Conservation (phyloP, 1,140 invertebrate genomes). For the Drosophila arawakana region DNA sequence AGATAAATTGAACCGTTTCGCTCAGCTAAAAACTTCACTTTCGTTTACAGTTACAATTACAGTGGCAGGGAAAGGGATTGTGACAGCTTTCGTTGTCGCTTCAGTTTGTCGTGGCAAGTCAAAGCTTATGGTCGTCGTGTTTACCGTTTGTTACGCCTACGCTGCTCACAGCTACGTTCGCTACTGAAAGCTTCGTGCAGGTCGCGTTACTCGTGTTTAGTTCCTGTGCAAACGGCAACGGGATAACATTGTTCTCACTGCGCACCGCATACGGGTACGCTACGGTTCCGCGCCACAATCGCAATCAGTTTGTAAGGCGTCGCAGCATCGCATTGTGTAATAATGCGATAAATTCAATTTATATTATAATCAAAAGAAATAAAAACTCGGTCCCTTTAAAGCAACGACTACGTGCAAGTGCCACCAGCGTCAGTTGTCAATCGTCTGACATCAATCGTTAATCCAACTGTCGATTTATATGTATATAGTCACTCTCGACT, state of each 20-base stretch:
- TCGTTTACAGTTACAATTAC: conserved; percentile 50
- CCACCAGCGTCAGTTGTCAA: conserved; percentile 58
- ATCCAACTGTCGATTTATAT: conserved; percentile 1
- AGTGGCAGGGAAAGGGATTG: conserved; percentile 4
- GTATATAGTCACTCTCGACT: conserved; percentile 49
- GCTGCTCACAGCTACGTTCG: conserved; percentile 8
- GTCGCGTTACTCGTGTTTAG: conserved; percentile 32
- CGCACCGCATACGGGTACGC: background rate
- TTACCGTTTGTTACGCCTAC: background rate
- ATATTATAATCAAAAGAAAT: background rate
- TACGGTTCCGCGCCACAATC: background rate
- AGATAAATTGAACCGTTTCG: conserved; percentile 63
- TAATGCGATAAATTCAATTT: conserved; percentile 28
- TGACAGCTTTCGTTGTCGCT: conserved; percentile 25
- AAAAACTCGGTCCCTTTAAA: background rate
- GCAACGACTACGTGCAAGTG: conserved; percentile 50
- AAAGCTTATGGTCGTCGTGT: conserved; percentile 51
- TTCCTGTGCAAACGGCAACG: conserved; percentile 48
- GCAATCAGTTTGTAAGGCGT: conserved; percentile 6
- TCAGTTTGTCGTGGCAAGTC: conserved; percentile 67
- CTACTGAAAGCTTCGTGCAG: conserved; percentile 37
- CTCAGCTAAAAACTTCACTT: conserved; percentile 68
- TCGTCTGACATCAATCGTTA: background rate
- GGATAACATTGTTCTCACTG: conserved; percentile 23
- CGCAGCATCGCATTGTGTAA: conserved; percentile 14